Evolutionary conservation across 2,888 invertebrate species (phyloP).

Genomic region (Phlogophora meticulosa): DNA sequence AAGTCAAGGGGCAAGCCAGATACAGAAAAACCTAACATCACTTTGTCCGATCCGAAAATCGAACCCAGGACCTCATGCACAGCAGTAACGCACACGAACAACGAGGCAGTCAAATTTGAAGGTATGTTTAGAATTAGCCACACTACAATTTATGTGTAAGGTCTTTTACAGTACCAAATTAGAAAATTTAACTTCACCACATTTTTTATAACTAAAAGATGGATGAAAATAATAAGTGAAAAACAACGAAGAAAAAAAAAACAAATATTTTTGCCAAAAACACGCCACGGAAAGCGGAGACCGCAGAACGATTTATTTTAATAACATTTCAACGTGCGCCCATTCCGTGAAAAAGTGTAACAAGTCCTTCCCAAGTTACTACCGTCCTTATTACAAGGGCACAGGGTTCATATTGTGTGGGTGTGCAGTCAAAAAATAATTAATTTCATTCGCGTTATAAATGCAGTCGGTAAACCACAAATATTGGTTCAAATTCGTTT

Average conservation of each 20-base stretch:
- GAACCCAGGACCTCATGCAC: too few species aligned
- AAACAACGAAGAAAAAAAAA: constrained; percentile 16
- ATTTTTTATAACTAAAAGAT: too few species aligned
- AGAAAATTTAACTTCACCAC: too few species aligned
- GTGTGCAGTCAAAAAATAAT: constrained; percentile 51
- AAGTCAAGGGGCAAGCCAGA: too few species aligned
- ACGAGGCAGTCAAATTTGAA: too few species aligned
- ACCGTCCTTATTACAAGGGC: constrained; percentile 8
- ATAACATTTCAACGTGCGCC: constrained; percentile 59
- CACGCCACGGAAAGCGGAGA: constrained; percentile 41
- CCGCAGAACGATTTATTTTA: constrained; percentile 66
- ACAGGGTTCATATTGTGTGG: constrained; percentile 33
- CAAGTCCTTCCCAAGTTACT: constrained; percentile 26
- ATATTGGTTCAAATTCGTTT: constrained; percentile 61
- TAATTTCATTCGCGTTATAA: constrained; percentile 60
- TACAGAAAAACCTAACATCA: too few species aligned
- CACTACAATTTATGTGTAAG: too few species aligned
- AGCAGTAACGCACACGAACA: too few species aligned
- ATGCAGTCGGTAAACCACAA: constrained; percentile 64
- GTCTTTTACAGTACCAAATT: too few species aligned
- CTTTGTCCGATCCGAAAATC: too few species aligned
- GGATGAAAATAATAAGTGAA: constrained; percentile 25
- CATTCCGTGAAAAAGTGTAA: constrained; percentile 43
- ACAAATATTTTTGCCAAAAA: constrained; percentile 43
- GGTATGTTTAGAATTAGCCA: too few species aligned